These are phyloP conservation scores for Decapterus maruadsi DNA, from an alignment of 2,797 vertebrate species.

Conservation along the genomic window DNA sequence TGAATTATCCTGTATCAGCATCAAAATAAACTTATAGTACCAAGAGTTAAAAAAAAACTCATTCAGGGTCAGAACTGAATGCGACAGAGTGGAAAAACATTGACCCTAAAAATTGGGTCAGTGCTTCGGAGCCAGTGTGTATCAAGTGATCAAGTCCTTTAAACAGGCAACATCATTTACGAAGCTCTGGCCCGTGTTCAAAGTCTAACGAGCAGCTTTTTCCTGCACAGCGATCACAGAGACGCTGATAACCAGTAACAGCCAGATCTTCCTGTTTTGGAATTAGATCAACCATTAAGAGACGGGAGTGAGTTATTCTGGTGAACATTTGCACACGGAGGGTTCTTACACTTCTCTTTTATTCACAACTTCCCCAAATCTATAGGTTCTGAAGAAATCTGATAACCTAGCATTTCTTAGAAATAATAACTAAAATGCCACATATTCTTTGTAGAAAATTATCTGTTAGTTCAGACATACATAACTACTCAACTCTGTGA, in stretches of 20 bases:
- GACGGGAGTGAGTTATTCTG: conserved; percentile 12
- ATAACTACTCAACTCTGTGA: too few relatives aligned
- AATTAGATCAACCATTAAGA: neutral
- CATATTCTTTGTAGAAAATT: too few relatives aligned
- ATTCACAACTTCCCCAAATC: too few relatives aligned
- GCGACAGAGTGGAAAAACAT: neutral
- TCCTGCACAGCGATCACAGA: conserved; percentile 9
- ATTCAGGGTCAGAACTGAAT: too few relatives aligned
- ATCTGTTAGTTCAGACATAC: too few relatives aligned
- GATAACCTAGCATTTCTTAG: neutral
- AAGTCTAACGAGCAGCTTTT: conserved; percentile 18
- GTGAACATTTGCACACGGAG: neutral
- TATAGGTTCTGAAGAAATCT: neutral
- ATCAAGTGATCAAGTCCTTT: neutral
- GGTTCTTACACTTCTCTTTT: too few relatives aligned
- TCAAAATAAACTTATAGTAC: too few relatives aligned
- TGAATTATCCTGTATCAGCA: too few relatives aligned
- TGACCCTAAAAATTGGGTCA: neutral
- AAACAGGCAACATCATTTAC: conserved; percentile 2
- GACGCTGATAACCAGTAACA: conserved; percentile 8
- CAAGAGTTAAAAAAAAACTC: too few relatives aligned
- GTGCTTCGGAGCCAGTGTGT: neutral
- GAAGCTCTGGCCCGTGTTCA: conserved; percentile 1
- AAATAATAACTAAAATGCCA: too few relatives aligned
- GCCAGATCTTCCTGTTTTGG: conserved; percentile 31